Percentiles rank a stretch among this genome's conserved stretches.
These are phyloP conservation scores for Aleiodes sp. DNA, from an alignment of 1,140 invertebrate species.

Conservation along the genomic window DNA sequence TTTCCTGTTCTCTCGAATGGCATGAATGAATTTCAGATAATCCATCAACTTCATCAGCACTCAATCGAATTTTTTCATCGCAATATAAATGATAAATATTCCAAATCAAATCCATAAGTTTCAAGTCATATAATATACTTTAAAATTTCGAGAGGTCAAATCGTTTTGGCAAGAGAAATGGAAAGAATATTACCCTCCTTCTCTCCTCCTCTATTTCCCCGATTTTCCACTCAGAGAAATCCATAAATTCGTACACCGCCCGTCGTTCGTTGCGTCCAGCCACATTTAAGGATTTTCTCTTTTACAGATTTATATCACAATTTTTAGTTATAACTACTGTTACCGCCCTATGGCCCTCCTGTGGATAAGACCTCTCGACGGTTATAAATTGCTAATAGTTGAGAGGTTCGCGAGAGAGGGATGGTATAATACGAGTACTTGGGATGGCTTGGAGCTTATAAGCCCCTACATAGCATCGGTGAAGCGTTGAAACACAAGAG, in stretches of 20 bases:
- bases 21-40: too few species aligned
- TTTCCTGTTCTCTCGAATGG: too few species aligned
- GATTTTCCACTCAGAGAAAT: slow-evolving; percentile 12
- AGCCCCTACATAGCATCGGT: background rate
- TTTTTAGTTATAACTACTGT: slow-evolving; percentile 33
- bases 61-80: too few species aligned
- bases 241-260: slow-evolving; percentile 16
- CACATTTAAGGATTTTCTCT: slow-evolving; percentile 31
- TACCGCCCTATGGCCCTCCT: background rate
- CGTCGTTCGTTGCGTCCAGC: slow-evolving; percentile 27
- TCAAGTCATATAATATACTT: background rate
- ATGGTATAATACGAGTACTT: background rate
- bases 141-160: background rate
- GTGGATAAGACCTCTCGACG: slow-evolving; percentile 30
- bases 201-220: background rate
- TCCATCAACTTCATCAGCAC: too few species aligned
- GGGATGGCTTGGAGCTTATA: background rate
- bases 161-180: slow-evolving; percentile 7
- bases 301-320: slow-evolving; percentile 35
- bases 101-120: background rate
- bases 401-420: background rate
- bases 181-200: background rate
- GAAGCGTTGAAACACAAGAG: background rate
- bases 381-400: slow-evolving; percentile 29
- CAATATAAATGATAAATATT: background rate